Evolutionary conservation across 2,113 vertebrate genomes (phyloP).

Genomic region (Casuarius casuarius): DNA sequence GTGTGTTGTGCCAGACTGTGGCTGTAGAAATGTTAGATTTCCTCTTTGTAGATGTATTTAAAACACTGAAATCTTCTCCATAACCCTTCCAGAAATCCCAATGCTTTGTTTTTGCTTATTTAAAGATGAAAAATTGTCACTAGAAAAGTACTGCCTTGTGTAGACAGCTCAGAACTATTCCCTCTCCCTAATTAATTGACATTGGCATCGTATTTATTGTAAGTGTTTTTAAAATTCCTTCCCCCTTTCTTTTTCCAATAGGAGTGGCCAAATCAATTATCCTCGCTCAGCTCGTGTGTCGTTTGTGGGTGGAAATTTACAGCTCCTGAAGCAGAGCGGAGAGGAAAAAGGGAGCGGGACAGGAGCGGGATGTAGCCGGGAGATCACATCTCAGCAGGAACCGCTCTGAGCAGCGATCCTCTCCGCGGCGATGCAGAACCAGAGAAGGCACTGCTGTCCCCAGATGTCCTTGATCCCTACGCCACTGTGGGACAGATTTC

Average conservation of each 20-base stretch:
- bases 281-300: not conserved
- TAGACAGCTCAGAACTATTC: not conserved
- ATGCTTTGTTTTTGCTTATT: not conserved
- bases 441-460: not conserved
- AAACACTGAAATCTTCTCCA: not conserved
- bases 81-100: not conserved
- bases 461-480: not conserved
- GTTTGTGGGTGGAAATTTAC: not conserved
- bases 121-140: not conserved
- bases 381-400: fast-evolving
- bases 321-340: not conserved
- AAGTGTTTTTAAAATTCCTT: not conserved
- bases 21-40: not conserved
- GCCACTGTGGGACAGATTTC: not conserved
- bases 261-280: not conserved
- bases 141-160: not conserved
- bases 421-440: not conserved
- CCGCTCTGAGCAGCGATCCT: not conserved
- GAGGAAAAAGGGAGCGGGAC: not conserved
- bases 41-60: not conserved
- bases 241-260: not conserved
- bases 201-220: not conserved
- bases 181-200: not conserved
- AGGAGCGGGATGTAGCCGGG: not conserved
- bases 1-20: not conserved